These are phyloP conservation scores for Corythornis leucogaster DNA, from an alignment of 2,797 vertebrate species.

Conservation along the genomic window DNA sequence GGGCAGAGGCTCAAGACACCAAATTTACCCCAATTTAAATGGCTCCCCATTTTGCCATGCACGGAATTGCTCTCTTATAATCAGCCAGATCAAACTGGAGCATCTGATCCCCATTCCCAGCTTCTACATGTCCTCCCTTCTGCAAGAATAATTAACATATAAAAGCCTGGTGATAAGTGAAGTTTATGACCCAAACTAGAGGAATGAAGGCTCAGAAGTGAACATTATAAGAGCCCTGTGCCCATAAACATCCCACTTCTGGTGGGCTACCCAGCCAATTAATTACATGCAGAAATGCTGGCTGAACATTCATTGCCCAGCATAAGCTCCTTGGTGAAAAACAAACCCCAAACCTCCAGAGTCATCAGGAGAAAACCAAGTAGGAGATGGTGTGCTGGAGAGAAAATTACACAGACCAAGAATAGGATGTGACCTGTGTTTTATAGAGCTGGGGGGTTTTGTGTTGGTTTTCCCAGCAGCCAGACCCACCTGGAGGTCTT, in stretches of 20 bases:
- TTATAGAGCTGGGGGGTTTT: background rate
- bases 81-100: background rate
- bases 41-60: background rate
- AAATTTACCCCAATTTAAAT: background rate
- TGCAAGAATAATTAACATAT: conserved; percentile 67
- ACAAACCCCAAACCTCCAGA: conserved; percentile 62
- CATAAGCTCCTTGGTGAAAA: conserved; percentile 49
- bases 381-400: conserved; percentile 7
- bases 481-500: background rate
- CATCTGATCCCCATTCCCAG: background rate
- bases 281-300: conserved; percentile 61
- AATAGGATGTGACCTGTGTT: background rate
- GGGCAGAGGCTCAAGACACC: background rate
- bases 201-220: conserved; percentile 69
- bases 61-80: background rate
- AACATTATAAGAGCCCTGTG: conserved; percentile 73
- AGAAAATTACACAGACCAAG: conserved; percentile 24
- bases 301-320: conserved; percentile 50
- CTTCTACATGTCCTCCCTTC: conserved; percentile 9
- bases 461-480: background rate
- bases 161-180: conserved; percentile 71
- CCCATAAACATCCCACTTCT: conserved; percentile 75
- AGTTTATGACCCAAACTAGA: conserved; percentile 65
- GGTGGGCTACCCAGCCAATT: conserved; percentile 66
- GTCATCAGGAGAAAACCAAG: background rate